Evolutionary conservation across 92 coral and sea anemone species (phyloP), one percentile per base, ranked within the genome.

Genomic region (Paragorgia papillata): DNA sequence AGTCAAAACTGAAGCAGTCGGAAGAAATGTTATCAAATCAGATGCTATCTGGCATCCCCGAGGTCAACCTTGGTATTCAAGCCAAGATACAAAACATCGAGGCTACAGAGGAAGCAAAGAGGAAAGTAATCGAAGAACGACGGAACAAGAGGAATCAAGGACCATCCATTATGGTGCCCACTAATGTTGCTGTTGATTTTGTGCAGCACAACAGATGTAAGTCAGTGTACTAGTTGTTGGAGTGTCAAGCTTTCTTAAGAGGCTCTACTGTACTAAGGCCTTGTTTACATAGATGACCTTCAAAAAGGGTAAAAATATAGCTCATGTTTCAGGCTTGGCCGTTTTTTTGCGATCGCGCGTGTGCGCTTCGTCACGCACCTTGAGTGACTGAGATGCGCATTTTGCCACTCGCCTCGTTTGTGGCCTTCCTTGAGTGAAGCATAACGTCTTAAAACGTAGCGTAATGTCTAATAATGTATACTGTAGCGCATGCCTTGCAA

Each of bases 11-110:
- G 20, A 94, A 91, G 93, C 90, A 84, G 59, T 94, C 98, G 20
- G 98, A 94, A 64, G 98, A 94, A 67, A 94, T 94, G 98, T 73
- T 94, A 67, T 94, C 98, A 12, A 94, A 91, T 78, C 98, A 94
- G 86, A 94, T 94, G 98, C 76, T 94, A 44, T 94, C 98, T 22
- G 98, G 98, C 6, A 94, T 94, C 53, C 98, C 98, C 43, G 98
- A 94, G 64, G 98, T 94, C 31, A 92, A 94, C 80, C 87, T 94
- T 41, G 98, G 98, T 33, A 94, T 94, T 79, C 88, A 90, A 7
- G 98, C 98, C 41, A 94, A 94, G 70, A 94, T 94, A 66, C 87
- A 87, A 62, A 94, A 94, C 84, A 94, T 94, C 31, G 98, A 94
- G 62, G 98, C 97, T 14, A 94, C 98, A 15, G 98, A 94, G 55